Percentiles rank a stretch among this genome's conserved stretches.
phyloP scores from a whole-genome alignment of 2,888 invertebrate species.

The Argyresthia goedartella region DNA sequence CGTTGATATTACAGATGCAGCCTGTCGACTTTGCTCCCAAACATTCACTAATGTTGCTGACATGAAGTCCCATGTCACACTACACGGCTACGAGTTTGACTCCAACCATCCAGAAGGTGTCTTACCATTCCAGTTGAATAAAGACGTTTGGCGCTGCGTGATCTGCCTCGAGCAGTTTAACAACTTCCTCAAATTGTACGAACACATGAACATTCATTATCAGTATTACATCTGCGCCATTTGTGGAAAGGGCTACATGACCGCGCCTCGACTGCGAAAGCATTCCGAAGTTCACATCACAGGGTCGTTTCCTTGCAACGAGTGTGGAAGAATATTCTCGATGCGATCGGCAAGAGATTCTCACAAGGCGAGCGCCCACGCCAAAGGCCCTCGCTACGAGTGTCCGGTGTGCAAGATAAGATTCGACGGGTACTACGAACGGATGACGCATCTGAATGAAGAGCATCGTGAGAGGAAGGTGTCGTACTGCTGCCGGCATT shows the following conservation, averaged over 20 bases:
- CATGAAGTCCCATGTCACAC: constrained; percentile 40
- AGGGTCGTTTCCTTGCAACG: constrained; percentile 50
- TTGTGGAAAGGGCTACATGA: constrained; percentile 60
- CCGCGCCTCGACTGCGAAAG: constrained; percentile 47
- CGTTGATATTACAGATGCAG: constrained; percentile 41
- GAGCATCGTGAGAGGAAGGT: constrained; percentile 47
- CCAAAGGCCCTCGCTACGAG: constrained; percentile 48
- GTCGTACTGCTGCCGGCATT: constrained; percentile 42
- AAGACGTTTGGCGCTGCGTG: constrained; percentile 48
- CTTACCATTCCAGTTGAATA: constrained; percentile 44
- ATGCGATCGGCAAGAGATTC: constrained; percentile 50
- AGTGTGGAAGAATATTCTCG: constrained; percentile 41
- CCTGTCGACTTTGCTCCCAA: constrained; percentile 35
- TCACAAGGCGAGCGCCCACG: constrained; percentile 45
- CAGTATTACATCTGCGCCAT: constrained; percentile 57
- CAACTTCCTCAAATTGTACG: constrained; percentile 53
- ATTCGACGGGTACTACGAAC: constrained; percentile 47
- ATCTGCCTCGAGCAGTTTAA: constrained; percentile 47
- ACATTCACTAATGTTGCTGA: constrained; percentile 28
- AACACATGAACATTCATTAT: constrained; percentile 58
- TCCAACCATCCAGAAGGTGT: constrained; percentile 47
- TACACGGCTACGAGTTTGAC: constrained; percentile 42
- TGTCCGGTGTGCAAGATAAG: constrained; percentile 53
- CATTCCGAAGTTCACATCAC: constrained; percentile 52
- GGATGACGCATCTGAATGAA: constrained; percentile 51